A percentile compares a stretch with the other conserved stretches of the same genome.
Conservation (phyloP, 2,113 vertebrate genomes). For the Chunga burmeisteri region DNA sequence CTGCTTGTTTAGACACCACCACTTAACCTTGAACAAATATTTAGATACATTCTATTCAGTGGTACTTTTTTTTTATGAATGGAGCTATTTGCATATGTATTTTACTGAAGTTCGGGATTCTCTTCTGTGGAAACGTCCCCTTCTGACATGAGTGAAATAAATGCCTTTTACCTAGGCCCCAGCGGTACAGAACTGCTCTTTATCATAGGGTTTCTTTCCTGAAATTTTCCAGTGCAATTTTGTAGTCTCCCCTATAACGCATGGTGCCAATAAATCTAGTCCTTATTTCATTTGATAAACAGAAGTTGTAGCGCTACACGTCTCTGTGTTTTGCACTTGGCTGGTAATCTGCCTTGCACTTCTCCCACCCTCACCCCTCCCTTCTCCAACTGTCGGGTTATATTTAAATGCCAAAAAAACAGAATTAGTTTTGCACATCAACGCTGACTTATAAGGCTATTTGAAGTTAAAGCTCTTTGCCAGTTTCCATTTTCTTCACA, state of each 20-base stretch:
- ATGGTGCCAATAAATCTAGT: not conserved
- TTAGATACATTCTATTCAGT: constrained; percentile 32
- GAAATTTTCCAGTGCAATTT: not conserved
- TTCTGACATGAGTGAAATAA: not conserved
- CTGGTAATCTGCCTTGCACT: not conserved
- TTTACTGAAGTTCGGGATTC: not conserved
- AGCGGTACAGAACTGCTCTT: not conserved
- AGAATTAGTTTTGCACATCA: constrained; percentile 14
- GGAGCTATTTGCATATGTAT: constrained; percentile 13
- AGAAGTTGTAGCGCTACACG: not conserved
- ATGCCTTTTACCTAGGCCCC: not conserved
- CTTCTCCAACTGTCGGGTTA: not conserved
- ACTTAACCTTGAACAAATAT: constrained; percentile 55
- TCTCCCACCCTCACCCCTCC: not conserved
- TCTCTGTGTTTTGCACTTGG: not conserved
- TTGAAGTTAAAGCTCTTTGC: constrained; percentile 66
- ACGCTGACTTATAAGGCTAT: constrained; percentile 27
- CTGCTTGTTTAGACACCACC: constrained; percentile 49
- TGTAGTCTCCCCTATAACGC: not conserved
- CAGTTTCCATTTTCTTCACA: constrained; percentile 69
- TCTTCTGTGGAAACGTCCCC: not conserved
- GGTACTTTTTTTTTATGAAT: not conserved
- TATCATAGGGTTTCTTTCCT: not conserved
- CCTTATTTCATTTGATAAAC: not conserved
- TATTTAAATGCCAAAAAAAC: constrained; percentile 22